Percentiles rank a stretch among this genome's conserved stretches.
Evolutionary conservation across 2,797 vertebrate genomes (phyloP).

Genomic region (Rhinogobio ventralis): DNA sequence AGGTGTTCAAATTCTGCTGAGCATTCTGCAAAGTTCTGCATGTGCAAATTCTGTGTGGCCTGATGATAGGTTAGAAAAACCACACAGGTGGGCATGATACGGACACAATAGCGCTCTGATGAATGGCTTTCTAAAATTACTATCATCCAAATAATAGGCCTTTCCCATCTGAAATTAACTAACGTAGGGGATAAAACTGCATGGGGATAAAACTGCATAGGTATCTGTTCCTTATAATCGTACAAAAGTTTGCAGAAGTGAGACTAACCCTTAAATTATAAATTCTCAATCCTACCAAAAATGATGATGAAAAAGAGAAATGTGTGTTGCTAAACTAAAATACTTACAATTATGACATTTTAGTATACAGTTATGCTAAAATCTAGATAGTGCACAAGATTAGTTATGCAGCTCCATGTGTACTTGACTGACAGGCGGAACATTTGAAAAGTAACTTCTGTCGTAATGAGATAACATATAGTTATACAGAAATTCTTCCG

Average conservation of each 20-base stretch:
- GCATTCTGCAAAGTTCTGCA: background rate
- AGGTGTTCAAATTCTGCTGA: background rate
- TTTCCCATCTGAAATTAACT: background rate
- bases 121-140: constrained; percentile 24
- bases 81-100: background rate
- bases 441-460: constrained; percentile 6
- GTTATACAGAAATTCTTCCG: background rate
- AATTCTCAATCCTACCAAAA: background rate
- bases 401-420: constrained; percentile 2
- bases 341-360: background rate
- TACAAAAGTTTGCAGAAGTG: background rate
- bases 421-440: constrained; percentile 20
- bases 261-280: background rate
- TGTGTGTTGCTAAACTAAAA: background rate
- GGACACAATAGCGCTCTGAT: background rate
- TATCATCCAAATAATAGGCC: background rate
- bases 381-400: constrained; percentile 3
- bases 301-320: background rate
- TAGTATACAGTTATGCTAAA: background rate
- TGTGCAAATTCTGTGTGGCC: background rate
- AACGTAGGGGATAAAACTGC: background rate
- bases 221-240: background rate
- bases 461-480: constrained; percentile 32
- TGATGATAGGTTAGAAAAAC: background rate
- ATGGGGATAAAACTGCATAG: background rate